Conservation (phyloP, 2,888 invertebrate species). For the Notodonta dromedarius region DNA sequence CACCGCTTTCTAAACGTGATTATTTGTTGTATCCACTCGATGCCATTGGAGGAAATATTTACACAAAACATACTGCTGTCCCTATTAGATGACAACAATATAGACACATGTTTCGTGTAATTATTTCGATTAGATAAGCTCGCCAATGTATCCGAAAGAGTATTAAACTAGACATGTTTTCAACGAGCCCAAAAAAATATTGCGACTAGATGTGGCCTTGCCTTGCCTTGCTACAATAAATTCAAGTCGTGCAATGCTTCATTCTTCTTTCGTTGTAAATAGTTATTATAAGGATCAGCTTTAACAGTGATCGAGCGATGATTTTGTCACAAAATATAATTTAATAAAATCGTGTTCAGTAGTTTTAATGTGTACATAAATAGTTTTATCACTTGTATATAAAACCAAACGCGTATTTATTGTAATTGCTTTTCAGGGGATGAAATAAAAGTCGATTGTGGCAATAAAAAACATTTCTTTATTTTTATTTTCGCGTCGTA, state of each 20-base stretch:
- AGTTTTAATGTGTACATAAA: conserved; percentile 55
- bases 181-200: too few relatives aligned
- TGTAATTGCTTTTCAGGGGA: conserved; percentile 61
- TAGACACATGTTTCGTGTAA: too few relatives aligned
- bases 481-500: conserved; percentile 45
- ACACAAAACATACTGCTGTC: too few relatives aligned
- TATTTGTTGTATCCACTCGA: too few relatives aligned
- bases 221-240: not conserved
- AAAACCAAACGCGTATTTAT: conserved; percentile 66
- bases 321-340: conserved; percentile 46
- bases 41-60: too few relatives aligned
- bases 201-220: too few relatives aligned
- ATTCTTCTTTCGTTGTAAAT: conserved; percentile 40
- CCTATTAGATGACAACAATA: too few relatives aligned
- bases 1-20: not conserved
- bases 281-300: conserved; percentile 58
- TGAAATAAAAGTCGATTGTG: conserved; percentile 70
- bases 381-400: conserved; percentile 38
- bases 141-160: too few relatives aligned
- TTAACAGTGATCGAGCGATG: conserved; percentile 61
- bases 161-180: too few relatives aligned
- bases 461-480: conserved; percentile 81
- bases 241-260: not conserved
- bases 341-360: conserved; percentile 66
- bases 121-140: too few relatives aligned